Conservation (phyloP, 2,888 invertebrate genomes). For the Tachina lurida region DNA sequence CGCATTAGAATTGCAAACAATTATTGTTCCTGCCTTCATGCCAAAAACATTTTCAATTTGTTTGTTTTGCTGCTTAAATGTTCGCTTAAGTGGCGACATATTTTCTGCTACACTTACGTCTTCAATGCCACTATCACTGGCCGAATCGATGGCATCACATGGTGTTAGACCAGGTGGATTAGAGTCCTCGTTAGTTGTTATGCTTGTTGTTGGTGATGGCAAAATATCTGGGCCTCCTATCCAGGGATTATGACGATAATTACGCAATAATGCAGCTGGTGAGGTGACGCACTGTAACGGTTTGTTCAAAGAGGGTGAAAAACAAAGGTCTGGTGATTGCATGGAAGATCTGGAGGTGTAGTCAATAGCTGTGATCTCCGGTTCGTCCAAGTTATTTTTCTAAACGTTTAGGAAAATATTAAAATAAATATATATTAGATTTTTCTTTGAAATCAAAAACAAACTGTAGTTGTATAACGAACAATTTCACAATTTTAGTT, state of each 20-base stretch:
- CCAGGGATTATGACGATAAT: slow-evolving; percentile 80
- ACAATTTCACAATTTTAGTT: slow-evolving; percentile 4
- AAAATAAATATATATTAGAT: slow-evolving; percentile 52
- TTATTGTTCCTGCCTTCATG: not conserved
- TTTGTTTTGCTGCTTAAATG: slow-evolving; percentile 47
- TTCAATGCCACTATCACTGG: slow-evolving; percentile 80
- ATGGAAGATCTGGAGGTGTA: slow-evolving; percentile 62
- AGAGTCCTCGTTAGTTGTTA: slow-evolving; percentile 75
- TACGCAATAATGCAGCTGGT: slow-evolving; percentile 76
- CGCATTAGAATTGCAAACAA: not conserved
- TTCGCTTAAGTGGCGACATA: slow-evolving; percentile 66
- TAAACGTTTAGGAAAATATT: slow-evolving; percentile 39
- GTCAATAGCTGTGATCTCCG: slow-evolving; percentile 75
- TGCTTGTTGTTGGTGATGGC: slow-evolving; percentile 74
- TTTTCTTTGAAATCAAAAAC: not conserved
- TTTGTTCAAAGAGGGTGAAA: slow-evolving; percentile 60
- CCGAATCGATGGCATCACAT: slow-evolving; percentile 77
- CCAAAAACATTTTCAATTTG: slow-evolving; percentile 36
- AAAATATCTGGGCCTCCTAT: slow-evolving; percentile 79
- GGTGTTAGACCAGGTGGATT: slow-evolving; percentile 76
- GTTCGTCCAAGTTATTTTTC: slow-evolving; percentile 64
- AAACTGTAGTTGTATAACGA: slow-evolving; percentile 28
- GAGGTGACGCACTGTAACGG: slow-evolving; percentile 75
- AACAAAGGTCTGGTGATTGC: slow-evolving; percentile 55
- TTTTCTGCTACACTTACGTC: slow-evolving; percentile 75